phyloP scores from a whole-genome alignment of 2,888 invertebrate species.

The Alentia gelatinosa region DNA sequence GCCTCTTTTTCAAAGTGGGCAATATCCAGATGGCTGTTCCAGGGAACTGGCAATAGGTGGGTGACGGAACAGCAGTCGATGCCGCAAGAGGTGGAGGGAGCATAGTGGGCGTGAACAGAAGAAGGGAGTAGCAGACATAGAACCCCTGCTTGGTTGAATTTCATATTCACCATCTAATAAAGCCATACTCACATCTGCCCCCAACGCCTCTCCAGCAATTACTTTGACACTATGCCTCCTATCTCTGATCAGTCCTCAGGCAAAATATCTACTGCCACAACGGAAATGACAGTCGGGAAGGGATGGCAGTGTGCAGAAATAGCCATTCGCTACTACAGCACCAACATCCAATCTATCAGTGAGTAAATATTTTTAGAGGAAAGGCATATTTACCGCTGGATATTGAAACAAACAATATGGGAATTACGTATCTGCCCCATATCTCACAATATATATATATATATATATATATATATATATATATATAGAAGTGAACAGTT shows the following conservation, averaged over 20 bases:
- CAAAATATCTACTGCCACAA: background rate
- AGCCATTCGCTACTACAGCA: too few relatives aligned
- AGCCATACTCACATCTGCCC: background rate
- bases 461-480: too few relatives aligned
- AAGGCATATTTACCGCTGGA: background rate
- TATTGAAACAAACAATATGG: background rate
- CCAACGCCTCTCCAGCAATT: background rate
- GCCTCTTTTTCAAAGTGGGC: conserved; percentile 1
- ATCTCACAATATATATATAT: too few relatives aligned
- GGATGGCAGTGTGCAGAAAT: too few relatives aligned
- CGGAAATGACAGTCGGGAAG: background rate
- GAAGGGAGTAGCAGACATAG: background rate
- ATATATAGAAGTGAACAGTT: too few relatives aligned
- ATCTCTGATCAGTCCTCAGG: background rate
- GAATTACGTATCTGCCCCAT: too few relatives aligned
- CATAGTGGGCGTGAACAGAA: background rate
- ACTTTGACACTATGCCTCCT: background rate
- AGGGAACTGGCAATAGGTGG: background rate
- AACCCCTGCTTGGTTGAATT: background rate
- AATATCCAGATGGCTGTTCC: conserved; percentile 7
- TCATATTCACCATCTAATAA: background rate
- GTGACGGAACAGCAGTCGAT: background rate
- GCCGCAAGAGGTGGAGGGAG: background rate
- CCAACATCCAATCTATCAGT: too few relatives aligned
- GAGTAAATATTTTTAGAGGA: too few relatives aligned